Base-by-base conservation (phyloP, 2,797 vertebrate species). In the Gymnoscopelus microlampas region DNA sequence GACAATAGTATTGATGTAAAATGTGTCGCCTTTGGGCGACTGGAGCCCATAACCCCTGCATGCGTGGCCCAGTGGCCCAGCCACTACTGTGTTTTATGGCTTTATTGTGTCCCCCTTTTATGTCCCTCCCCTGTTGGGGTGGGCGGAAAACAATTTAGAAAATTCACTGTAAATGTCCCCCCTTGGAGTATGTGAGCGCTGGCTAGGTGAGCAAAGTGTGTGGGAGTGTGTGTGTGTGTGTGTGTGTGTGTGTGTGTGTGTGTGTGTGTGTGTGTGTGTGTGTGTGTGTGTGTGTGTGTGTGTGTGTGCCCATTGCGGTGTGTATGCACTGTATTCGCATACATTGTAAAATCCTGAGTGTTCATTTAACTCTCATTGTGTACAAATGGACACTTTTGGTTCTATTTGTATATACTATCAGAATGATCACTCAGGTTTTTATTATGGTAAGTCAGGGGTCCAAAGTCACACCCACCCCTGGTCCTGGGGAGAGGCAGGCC, bases 1-100 rank as follows among this genome's bases (percentile, higher is more conserved):
- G 90, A 93, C 91, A 93, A 92, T 93, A 78, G 93, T 88, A 83
- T 85, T 87, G 91, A 92, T 92, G 92, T 91, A 87, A 93, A 92
- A 91, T 88, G 89, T 88, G 87, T 91, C 76, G 91, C 92, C 92
- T 93, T 89, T 92, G 91, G 93, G 93, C 92, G 85, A 82, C 87
- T 53, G 78, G 58, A 86, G 86, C 85, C 81, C 74, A 87, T 77
- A 92, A 90, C 84, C 85, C 81, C 82, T 82, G 85, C 86, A 86
- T 92, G 92, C 86, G 89, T 85, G 86, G 87, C 90, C 89, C 87
- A 84, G 89, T 85, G 86, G 87, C 90, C 89, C 87, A 84, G 87
- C 87, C 89, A 72, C 86, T 71, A 55, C 87, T 78, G 56, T 77
- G 64, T 63, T 94, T 94, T 94, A 95, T 89, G 89, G 92, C 91